Percentiles rank a stretch among this genome's conserved stretches.
Conservation (phyloP, 2,797 vertebrate species). For the Cyclopterus lumpus region DNA sequence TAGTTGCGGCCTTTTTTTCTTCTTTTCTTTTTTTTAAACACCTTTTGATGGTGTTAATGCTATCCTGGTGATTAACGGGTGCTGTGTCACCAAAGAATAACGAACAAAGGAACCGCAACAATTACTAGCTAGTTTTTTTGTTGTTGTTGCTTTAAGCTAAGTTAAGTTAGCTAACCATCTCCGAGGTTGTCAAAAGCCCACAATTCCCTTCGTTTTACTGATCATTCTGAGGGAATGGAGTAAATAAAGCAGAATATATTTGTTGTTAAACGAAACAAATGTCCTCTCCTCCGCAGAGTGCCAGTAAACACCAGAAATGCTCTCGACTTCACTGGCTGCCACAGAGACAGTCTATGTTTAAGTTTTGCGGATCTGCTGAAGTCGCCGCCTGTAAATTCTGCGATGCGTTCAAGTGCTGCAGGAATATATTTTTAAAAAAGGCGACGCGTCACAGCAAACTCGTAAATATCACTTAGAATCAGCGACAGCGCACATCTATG, state of each 20-base stretch:
- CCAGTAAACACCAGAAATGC: neutral
- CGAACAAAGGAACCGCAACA: neutral
- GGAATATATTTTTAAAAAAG: slow-evolving; percentile 1
- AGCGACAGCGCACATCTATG: too few relatives aligned
- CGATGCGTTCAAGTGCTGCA: slow-evolving; percentile 53
- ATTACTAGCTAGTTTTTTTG: neutral
- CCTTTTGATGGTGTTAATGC: neutral
- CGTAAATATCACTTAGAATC: too few relatives aligned
- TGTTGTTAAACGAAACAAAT: neutral
- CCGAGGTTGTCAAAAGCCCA: slow-evolving; percentile 17
- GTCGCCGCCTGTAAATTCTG: slow-evolving; percentile 51
- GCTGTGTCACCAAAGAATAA: neutral
- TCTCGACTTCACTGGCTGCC: neutral
- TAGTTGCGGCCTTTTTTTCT: neutral
- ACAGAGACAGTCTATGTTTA: neutral
- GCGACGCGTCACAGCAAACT: neutral
- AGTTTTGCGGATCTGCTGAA: slow-evolving; percentile 41
- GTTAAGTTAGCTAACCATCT: neutral
- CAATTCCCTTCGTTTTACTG: slow-evolving; percentile 13
- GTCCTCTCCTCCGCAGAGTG: neutral
- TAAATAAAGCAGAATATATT: neutral
- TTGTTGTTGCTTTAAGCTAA: slow-evolving; percentile 6
- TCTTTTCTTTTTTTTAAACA: too few relatives aligned
- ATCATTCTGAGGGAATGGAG: slow-evolving; percentile 40
- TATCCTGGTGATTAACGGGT: neutral